Conservation (phyloP, 2,113 vertebrate species). For the Xyliphius kryptos region DNA sequence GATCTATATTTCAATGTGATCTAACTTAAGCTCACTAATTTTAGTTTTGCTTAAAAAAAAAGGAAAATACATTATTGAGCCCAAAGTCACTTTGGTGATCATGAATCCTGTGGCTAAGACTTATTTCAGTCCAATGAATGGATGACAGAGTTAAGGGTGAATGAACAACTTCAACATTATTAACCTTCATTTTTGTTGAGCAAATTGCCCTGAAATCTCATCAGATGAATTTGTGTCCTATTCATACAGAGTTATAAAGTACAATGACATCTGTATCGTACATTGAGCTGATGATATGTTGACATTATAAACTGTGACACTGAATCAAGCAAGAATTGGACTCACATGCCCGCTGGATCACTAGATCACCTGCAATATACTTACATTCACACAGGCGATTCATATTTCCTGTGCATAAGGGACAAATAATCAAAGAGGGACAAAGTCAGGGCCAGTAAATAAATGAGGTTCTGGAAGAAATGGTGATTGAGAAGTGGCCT, state of each 20-base stretch:
- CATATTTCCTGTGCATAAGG: slow-evolving; percentile 1
- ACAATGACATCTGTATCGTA: slow-evolving; percentile 17
- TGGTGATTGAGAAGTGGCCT: slow-evolving; percentile 24
- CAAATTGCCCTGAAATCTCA: slow-evolving; percentile 51
- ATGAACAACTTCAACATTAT: slow-evolving; percentile 37
- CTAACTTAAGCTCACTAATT: no score
- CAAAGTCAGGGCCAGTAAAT: slow-evolving; percentile 9
- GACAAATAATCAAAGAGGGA: neutral
- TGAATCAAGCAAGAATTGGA: neutral
- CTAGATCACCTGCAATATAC: neutral
- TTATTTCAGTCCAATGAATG: slow-evolving; percentile 21
- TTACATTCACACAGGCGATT: neutral
- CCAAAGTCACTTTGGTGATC: slow-evolving; percentile 9
- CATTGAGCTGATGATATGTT: slow-evolving; percentile 15
- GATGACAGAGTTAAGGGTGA: slow-evolving; percentile 35
- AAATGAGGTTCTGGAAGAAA: slow-evolving; percentile 21
- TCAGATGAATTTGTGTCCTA: slow-evolving; percentile 15
- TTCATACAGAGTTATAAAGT: slow-evolving; percentile 21
- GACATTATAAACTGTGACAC: slow-evolving; percentile 26
- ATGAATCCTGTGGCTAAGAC: slow-evolving; percentile 18
- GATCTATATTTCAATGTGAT: no score
- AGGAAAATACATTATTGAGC: neutral
- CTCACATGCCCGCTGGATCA: neutral
- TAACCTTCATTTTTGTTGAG: slow-evolving; percentile 41
- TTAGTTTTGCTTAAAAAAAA: neutral